phyloP scores from a whole-genome alignment of 2,113 vertebrate species.

The Pelusios castaneus region DNA sequence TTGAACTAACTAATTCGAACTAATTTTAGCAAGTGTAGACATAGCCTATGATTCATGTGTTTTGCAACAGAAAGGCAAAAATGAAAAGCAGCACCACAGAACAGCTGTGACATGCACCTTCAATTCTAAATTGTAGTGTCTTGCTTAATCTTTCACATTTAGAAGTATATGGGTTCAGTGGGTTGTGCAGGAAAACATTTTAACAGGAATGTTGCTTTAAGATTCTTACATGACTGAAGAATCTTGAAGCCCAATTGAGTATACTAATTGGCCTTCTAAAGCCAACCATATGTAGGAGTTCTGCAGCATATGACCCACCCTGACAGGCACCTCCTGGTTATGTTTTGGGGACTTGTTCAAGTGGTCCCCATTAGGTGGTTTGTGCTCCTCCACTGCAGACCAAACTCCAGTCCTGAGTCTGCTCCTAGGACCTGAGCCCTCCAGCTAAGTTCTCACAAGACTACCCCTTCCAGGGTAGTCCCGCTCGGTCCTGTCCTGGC shows the following conservation, averaged over 20 bases:
- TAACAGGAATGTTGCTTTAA: background rate
- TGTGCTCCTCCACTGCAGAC: too few relatives aligned
- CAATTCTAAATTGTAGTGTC: background rate
- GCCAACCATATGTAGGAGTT: fast-evolving
- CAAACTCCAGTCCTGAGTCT: too few relatives aligned
- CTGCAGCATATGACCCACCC: too few relatives aligned
- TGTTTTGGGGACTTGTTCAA: too few relatives aligned
- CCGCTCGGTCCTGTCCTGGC: too few relatives aligned
- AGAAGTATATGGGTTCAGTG: background rate
- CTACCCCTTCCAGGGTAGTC: too few relatives aligned
- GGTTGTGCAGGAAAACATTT: background rate
- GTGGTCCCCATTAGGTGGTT: too few relatives aligned
- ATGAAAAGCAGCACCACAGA: fast-evolving
- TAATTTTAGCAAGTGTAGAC: too few relatives aligned
- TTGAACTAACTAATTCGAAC: too few relatives aligned
- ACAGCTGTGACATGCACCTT: background rate
- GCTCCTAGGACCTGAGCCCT: too few relatives aligned
- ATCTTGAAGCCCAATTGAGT: background rate
- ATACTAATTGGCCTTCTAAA: background rate
- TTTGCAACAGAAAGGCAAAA: background rate
- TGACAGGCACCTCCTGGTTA: too few relatives aligned
- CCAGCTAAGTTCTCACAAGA: too few relatives aligned
- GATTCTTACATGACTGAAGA: background rate
- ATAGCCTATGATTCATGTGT: background rate
- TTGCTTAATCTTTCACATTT: background rate